Evolutionary conservation across 1,140 invertebrate genomes (phyloP).

Genomic region (Drosophila persimilis): DNA sequence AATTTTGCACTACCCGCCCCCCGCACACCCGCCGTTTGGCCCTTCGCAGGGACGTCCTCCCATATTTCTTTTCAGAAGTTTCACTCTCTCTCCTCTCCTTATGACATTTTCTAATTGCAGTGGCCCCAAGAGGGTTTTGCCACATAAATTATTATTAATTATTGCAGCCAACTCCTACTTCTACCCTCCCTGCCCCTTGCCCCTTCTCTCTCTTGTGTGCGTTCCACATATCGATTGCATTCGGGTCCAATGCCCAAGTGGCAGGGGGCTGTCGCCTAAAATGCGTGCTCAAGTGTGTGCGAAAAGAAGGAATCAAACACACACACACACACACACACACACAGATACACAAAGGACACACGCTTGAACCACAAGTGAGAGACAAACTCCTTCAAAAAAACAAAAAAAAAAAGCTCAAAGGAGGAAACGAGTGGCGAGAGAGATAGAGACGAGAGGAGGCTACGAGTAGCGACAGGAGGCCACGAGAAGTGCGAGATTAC

Average conservation of each 20-base stretch:
- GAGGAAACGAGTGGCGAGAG: not conserved
- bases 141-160: slow-evolving; percentile 73
- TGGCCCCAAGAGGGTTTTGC: slow-evolving; percentile 37
- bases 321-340: slow-evolving; percentile 10
- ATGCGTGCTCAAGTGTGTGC: slow-evolving; percentile 50
- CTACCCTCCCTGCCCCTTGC: not conserved
- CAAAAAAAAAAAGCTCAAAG: slow-evolving; percentile 3
- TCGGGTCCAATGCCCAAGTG: slow-evolving; percentile 40
- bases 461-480: not conserved
- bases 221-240: slow-evolving; percentile 46
- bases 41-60: too few species aligned
- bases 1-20: slow-evolving; percentile 51
- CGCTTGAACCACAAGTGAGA: slow-evolving; percentile 21
- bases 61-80: not conserved
- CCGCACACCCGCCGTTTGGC: too few species aligned
- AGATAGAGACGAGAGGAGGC: not conserved
- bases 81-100: slow-evolving; percentile 14
- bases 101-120: slow-evolving; percentile 64
- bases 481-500: slow-evolving; percentile 6
- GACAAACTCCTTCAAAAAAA: slow-evolving; percentile 22
- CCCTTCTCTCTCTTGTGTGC: slow-evolving; percentile 2
- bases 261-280: slow-evolving; percentile 41
- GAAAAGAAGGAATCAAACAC: slow-evolving; percentile 48
- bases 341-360: slow-evolving; percentile 10
- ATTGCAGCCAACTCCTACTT: slow-evolving; percentile 17